Percentiles rank a stretch among this genome's conserved stretches.
These are phyloP conservation scores for Dioctria linearis DNA, from an alignment of 2,888 invertebrate genomes.

Conservation along the genomic window DNA sequence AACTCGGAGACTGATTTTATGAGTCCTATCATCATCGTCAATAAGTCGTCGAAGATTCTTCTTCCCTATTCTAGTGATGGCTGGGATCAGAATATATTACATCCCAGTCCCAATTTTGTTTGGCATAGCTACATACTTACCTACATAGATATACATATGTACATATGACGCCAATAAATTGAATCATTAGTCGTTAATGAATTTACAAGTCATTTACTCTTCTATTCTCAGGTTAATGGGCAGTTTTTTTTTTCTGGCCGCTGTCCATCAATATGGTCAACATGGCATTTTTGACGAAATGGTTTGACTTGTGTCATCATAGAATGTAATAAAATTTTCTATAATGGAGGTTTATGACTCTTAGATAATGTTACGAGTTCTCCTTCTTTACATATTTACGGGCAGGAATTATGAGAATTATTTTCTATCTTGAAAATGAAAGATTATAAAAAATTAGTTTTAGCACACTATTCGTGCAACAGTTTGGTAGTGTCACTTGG, in stretches of 20 bases:
- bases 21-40: slow-evolving; percentile 33
- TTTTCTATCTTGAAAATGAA: no score
- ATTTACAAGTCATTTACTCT: slow-evolving; percentile 55
- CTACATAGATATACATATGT: no score
- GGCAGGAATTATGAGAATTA: no score
- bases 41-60: slow-evolving; percentile 11
- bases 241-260: slow-evolving; percentile 14
- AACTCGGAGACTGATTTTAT: slow-evolving; percentile 41
- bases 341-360: no score
- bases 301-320: no score
- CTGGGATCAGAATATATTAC: not conserved
- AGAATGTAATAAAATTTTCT: no score
- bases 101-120: not conserved
- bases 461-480: no score
- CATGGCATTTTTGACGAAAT: not conserved
- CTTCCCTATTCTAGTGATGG: not conserved
- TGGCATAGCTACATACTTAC: not conserved
- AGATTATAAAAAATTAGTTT: no score
- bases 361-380: no score
- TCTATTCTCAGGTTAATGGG: slow-evolving; percentile 33
- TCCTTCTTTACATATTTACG: no score
- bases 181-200: slow-evolving; percentile 55
- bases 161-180: slow-evolving; percentile 45
- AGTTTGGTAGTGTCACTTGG: no score
- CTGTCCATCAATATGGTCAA: slow-evolving; percentile 19